Conservation (phyloP, 1,140 invertebrate genomes). For the Ceratosolen solmsi region DNA sequence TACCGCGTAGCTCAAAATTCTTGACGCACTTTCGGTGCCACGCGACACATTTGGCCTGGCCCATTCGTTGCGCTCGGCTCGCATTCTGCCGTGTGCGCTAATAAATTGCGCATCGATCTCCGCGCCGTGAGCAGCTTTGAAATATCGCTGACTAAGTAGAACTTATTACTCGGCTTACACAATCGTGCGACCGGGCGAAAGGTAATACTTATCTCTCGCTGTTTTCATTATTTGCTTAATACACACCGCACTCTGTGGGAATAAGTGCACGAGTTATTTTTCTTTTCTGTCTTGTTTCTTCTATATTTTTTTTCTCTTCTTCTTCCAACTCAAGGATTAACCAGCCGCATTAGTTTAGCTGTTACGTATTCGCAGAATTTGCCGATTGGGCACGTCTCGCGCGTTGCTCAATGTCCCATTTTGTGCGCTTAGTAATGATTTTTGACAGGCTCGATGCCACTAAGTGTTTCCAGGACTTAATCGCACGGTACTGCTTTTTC, state of each 20-base stretch:
- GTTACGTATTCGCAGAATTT: too few relatives aligned
- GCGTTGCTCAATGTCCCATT: too few relatives aligned
- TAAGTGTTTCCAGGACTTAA: too few relatives aligned
- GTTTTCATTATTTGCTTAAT: background rate
- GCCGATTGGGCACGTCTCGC: too few relatives aligned
- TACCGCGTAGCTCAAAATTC: too few relatives aligned
- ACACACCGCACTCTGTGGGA: background rate
- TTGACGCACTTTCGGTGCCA: too few relatives aligned
- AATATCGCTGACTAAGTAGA: constrained; percentile 30
- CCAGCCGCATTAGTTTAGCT: background rate
- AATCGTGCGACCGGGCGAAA: background rate
- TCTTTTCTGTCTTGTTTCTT: too few relatives aligned
- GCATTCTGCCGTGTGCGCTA: constrained; percentile 55
- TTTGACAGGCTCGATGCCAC: background rate
- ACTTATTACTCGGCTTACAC: background rate
- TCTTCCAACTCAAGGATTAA: background rate
- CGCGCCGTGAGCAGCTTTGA: background rate
- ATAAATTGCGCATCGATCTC: constrained; percentile 54
- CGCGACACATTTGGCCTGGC: constrained; percentile 15
- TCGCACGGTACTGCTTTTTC: too few relatives aligned
- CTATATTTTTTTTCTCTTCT: too few relatives aligned
- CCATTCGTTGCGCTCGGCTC: constrained; percentile 50
- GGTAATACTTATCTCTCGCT: background rate
- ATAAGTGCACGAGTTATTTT: background rate
- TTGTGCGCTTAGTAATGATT: background rate